Evolutionary conservation across 2,888 invertebrate species (phyloP), one percentile per base, ranked within the genome.

Genomic region (Lottia gigantea): DNA sequence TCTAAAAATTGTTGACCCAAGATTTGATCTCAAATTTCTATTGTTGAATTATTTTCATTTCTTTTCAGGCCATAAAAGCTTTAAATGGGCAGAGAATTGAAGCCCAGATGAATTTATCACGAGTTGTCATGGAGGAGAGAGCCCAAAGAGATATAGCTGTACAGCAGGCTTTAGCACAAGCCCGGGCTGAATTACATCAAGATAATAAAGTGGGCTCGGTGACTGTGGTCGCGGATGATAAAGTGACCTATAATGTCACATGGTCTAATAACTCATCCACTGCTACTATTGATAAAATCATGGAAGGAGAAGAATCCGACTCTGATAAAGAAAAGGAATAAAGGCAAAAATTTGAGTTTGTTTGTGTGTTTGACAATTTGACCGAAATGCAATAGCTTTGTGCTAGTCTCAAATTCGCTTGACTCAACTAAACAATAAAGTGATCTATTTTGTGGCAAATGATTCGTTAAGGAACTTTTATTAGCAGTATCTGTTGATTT

Each of bases 141-240:
- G 79, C 83, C 6, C 87, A 87, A 74, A 86, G 86, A 73, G 87
- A 88, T 66, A 82, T 86, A 6, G 87, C 87, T 7, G 77, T 88
- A 3, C 87, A 87, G 73, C 85, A 88, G 72, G 87, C 88, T 0
- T 72, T 86, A 61, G 81, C 82, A 2, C 84, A 86, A 62, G 84
- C 82, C 0, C 74, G 86, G 15, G 79, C 82, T 0, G 86, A 84
- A 62, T 79, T 86, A 69, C 40, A 40, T 11, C 83, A 85, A 47
- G 85, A 85, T 31, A 23, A 55, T 55, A 85, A 86, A 74, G 80
- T 80, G 47, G 84, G 80, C 64, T 76, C 78, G 19, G 83, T 85
- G 1, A 83, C 84, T 8, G 84, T 86, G 62, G 84, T 85, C 7
- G 72, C 80, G 31, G 80, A 80, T 66, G 83, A 83, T 68, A 84